Conservation (phyloP, 1,140 invertebrate genomes). For the Agrypnia vestita region DNA sequence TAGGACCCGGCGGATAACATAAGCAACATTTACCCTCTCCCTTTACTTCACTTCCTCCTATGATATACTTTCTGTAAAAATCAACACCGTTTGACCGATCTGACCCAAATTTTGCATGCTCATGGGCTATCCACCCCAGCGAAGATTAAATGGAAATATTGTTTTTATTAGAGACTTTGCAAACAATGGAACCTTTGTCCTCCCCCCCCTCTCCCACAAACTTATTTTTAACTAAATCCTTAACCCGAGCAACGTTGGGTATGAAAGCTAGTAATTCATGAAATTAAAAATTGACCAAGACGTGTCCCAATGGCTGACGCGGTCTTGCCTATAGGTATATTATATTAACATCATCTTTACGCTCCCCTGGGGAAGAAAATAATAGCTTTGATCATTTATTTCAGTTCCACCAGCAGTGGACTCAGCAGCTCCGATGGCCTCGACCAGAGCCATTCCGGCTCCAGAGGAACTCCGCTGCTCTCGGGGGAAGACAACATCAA, state of each 20-base stretch:
- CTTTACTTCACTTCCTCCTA: too few relatives aligned
- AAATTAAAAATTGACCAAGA: not conserved
- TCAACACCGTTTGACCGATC: too few relatives aligned
- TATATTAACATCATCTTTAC: not conserved
- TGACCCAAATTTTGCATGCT: too few relatives aligned
- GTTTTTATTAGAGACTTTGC: too few relatives aligned
- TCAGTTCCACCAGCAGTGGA: conserved; percentile 63
- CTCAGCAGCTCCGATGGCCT: conserved; percentile 68
- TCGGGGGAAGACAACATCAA: conserved; percentile 84
- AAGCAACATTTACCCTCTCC: too few relatives aligned
- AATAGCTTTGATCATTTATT: conserved; percentile 29
- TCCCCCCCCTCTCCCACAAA: too few relatives aligned
- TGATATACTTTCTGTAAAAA: too few relatives aligned
- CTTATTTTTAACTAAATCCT: too few relatives aligned
- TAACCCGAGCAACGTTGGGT: too few relatives aligned
- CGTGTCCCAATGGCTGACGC: not conserved
- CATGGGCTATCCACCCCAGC: not conserved
- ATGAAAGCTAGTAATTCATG: not conserved
- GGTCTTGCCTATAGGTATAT: not conserved
- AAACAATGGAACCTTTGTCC: too few relatives aligned
- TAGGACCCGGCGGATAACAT: too few relatives aligned
- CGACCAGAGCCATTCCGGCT: conserved; percentile 67
- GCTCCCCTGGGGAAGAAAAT: not conserved
- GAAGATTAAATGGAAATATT: not conserved
- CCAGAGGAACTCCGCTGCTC: conserved; percentile 65